These are phyloP conservation scores for Acanthaster planci DNA, from an alignment of 35 echinoderm and acorn worm genomes.

Conservation along the genomic window DNA sequence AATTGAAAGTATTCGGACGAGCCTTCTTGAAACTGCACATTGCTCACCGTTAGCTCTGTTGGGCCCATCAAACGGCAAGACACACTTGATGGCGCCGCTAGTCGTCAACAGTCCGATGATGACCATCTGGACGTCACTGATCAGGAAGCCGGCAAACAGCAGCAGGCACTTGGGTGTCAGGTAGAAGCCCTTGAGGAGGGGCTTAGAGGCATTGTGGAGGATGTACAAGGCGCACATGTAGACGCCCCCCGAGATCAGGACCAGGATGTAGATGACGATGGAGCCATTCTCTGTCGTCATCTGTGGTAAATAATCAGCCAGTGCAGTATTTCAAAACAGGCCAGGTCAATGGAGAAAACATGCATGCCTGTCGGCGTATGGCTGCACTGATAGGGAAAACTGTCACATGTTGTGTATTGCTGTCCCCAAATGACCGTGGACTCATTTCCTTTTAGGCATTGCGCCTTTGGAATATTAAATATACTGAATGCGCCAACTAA, in stretches of 20 bases:
- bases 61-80: not conserved
- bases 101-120: conserved; percentile 3
- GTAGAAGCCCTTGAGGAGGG: conserved; percentile 4
- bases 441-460: too few relatives aligned
- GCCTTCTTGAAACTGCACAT: too few relatives aligned
- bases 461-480: too few relatives aligned
- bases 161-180: not conserved
- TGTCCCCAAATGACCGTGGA: too few relatives aligned
- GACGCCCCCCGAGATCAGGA: not conserved
- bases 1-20: too few relatives aligned
- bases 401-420: too few relatives aligned
- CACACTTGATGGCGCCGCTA: not conserved
- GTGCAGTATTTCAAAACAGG: too few relatives aligned
- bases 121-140: conserved; percentile 18
- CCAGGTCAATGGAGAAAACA: too few relatives aligned
- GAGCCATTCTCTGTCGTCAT: not conserved
- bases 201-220: not conserved
- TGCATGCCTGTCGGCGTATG: too few relatives aligned
- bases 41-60: conserved; percentile 7
- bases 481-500: too few relatives aligned
- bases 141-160: conserved; percentile 4
- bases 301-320: too few relatives aligned
- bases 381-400: too few relatives aligned
- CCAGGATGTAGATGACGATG: not conserved
- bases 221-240: not conserved